Base-by-base conservation (phyloP, 2,797 vertebrate species). In the Ptychadena robeensis region DNA sequence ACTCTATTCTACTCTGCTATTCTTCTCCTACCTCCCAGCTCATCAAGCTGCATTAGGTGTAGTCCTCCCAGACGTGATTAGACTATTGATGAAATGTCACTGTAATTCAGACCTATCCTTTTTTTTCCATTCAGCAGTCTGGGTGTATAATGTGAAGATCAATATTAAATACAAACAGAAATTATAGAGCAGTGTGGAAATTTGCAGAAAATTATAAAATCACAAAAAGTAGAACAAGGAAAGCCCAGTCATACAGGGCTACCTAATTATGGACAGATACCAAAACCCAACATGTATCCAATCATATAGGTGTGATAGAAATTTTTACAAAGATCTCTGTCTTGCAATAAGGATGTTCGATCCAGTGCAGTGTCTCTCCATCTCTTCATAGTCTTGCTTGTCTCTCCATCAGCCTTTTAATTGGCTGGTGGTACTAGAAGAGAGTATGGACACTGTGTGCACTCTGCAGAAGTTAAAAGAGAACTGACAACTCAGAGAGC, bases 91-190 rank as follows among this genome's bases (percentile, higher is more conserved):
- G 53, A 18, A 28, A 59, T 9, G 9, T 2, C 40, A 44, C 15
- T 9, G 40, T 27, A 48, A 85, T 9, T 30, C 3, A 82, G 27
- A 22, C 57, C 79, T 28, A 48, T 31, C 69, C 40, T 27, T 28
- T 28, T 30, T 78, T 40, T 61, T 57, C 70, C n/a, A 59, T 64
- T 82, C 68, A 59, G 34, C 61, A 65, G 72, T 59, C 57, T 61
- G 64, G 70, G 22, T 82, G 27, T 75, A 44, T 38, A 69, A 76
- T 82, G 53, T 22, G 44, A 82, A 82, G 57, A 82, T 70, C 73
- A 64, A 82, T 76, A 76, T 61, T 22, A 44, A 75, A 68, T 61
- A 76, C 28, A 68, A 76, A 70, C 5, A 69, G 64, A 75, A 61
- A 59, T 31, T 11, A 11, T 9, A 25, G 2, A 6, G 5, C 37